Evolutionary conservation across 1,140 invertebrate species (phyloP), one percentile per base, ranked within the genome.

Genomic region (Sycobia sp.): DNA sequence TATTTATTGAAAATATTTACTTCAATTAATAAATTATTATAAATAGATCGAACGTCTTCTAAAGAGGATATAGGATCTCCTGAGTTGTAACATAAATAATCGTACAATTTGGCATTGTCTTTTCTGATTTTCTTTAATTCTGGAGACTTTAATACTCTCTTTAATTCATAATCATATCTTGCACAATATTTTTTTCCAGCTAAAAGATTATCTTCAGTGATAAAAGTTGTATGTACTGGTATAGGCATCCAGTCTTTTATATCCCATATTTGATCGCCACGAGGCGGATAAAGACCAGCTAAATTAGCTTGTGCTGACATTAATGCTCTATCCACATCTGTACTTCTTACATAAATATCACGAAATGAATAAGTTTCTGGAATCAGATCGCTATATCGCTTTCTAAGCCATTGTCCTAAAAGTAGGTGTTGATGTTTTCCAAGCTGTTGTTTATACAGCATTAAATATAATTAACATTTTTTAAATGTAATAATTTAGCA

Each of bases 271-370:
- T 88, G 81, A 18, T 79, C 70, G 4, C 78, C 81, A 13, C 71
- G 71, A 0, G 88, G 87, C 7, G 91, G 90, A 74, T 89, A 93
- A 63, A 92, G 85, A 5, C 92, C 92, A 58, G 93, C 93, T 57
- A 96, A 82, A 81, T 94, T 90, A 2, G 87, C 82, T 75, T 91
- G 84, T 0, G 93, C 95, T 68, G 93, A 96, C 90, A 95, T 95
- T 7, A 97, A 77, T 14, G 94, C 95, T 20, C 95, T 84, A 82
- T 97, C 93, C 1, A 89, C 87, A 80, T 95, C 90, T 2, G 94
- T 95, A 54, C 92, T 94, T 49, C 83, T 83, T 0, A 94, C 77
- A 68, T 86, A 85, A 49, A 95, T 85, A 72, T 94, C 84, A 67
- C 81, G 77, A 36, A 71, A 73, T 62, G 81, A 83, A 68, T 89